Conservation (phyloP, 2,888 invertebrate genomes). For the Pollenia angustigena region DNA sequence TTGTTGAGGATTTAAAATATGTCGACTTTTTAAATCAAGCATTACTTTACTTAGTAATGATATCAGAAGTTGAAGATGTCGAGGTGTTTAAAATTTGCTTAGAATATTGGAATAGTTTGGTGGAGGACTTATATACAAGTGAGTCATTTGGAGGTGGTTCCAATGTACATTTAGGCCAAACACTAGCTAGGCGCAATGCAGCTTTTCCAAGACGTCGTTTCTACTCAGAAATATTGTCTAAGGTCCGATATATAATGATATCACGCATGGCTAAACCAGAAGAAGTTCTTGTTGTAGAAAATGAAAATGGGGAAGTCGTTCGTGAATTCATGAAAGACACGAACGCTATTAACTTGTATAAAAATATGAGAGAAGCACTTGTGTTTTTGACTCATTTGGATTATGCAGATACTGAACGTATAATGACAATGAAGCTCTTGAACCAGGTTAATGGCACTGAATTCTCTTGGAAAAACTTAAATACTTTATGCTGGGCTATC, state of each 20-base stretch:
- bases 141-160: slow-evolving; percentile 86
- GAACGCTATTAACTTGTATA: slow-evolving; percentile 99
- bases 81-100: slow-evolving; percentile 99
- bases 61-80: slow-evolving; percentile 99
- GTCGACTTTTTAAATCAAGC: slow-evolving; percentile 92
- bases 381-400: slow-evolving; percentile 99
- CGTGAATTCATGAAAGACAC: slow-evolving; percentile 99
- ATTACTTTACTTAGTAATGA: slow-evolving; percentile 93
- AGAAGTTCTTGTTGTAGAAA: slow-evolving; percentile 99
- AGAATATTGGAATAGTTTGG: slow-evolving; percentile 98
- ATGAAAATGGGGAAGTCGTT: slow-evolving; percentile 99
- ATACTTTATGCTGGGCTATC: slow-evolving; percentile 99
- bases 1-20: slow-evolving; percentile 93
- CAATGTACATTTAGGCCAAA: slow-evolving; percentile 79
- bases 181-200: slow-evolving; percentile 79
- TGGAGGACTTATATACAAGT: slow-evolving; percentile 96
- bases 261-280: slow-evolving; percentile 99
- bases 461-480: slow-evolving; percentile 99
- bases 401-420: slow-evolving; percentile 97
- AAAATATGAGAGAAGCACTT: slow-evolving; percentile 99
- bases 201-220: slow-evolving; percentile 87
- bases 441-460: slow-evolving; percentile 99
- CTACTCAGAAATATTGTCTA: slow-evolving; percentile 92
- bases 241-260: slow-evolving; percentile 98
- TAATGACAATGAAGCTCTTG: slow-evolving; percentile 99